These are phyloP conservation scores for Ophiothrix spiculata DNA, from an alignment of 35 echinoderm and acorn worm genomes.

Conservation along the genomic window DNA sequence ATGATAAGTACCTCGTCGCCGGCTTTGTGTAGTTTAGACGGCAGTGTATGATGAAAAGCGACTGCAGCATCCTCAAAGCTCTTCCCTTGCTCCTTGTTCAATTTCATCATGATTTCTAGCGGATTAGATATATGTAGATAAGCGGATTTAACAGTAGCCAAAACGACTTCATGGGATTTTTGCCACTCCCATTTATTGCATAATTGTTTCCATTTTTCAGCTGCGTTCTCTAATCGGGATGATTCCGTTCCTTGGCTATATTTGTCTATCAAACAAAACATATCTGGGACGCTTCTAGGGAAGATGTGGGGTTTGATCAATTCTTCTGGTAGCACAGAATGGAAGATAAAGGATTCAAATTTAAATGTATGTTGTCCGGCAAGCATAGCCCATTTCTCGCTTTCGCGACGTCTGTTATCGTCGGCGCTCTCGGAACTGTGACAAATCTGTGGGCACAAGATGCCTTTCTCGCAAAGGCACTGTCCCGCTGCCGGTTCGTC, in stretches of 20 bases:
- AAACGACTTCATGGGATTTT: constrained; percentile 57
- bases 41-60: constrained; percentile 68
- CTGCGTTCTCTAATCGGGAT: constrained; percentile 70
- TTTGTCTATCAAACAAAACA: constrained; percentile 84
- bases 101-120: constrained; percentile 89
- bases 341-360: constrained; percentile 89
- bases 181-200: constrained; percentile 74
- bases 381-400: constrained; percentile 98
- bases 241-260: constrained; percentile 58
- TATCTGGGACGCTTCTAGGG: constrained; percentile 80
- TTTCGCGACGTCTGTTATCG: constrained; percentile 78
- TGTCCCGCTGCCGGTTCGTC: not conserved
- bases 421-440: constrained; percentile 30
- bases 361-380: constrained; percentile 92
- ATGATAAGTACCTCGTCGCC: constrained; percentile 70
- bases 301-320: constrained; percentile 99
- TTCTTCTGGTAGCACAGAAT: constrained; percentile 74
- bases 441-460: not conserved
- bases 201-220: constrained; percentile 76
- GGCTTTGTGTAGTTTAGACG: constrained; percentile 54
- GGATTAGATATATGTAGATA: constrained; percentile 96
- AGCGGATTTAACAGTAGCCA: constrained; percentile 68
- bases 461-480: constrained; percentile 6
- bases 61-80: constrained; percentile 64
- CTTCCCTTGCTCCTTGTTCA: constrained; percentile 69